Evolutionary conservation across 2,797 vertebrate species (phyloP).

Genomic region (Tamandua tetradactyla): DNA sequence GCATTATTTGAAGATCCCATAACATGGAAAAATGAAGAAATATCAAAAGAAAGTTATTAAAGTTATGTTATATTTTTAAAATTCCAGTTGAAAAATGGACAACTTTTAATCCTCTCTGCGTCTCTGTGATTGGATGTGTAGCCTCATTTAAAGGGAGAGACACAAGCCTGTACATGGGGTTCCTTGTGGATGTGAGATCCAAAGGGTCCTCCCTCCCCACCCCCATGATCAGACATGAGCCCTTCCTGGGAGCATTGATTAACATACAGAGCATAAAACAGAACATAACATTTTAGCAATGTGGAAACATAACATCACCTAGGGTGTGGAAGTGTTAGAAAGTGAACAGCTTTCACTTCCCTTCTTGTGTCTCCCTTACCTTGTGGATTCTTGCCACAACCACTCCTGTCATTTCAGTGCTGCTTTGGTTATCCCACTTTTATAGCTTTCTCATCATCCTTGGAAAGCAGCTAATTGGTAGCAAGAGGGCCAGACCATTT

Average conservation of each 20-base stretch:
- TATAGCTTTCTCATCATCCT: neutral
- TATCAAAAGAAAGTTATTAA: neutral
- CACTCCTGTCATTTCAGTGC: neutral
- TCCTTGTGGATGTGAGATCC: neutral
- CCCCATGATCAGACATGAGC: neutral
- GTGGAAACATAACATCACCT: neutral
- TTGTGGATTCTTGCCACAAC: neutral
- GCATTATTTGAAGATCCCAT: neutral
- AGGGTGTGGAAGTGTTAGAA: neutral
- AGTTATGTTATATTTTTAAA: neutral
- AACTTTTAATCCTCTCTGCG: neutral
- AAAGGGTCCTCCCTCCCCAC: neutral
- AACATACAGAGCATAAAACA: neutral
- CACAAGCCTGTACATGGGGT: neutral
- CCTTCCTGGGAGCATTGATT: neutral
- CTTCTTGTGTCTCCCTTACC: neutral
- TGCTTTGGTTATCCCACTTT: neutral
- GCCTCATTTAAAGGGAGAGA: neutral
- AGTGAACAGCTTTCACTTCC: neutral
- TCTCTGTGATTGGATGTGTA: neutral
- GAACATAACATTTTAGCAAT: neutral
- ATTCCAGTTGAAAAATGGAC: neutral
- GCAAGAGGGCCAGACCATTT: neutral
- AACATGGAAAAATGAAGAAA: neutral
- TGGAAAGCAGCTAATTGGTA: slow-evolving; percentile 4